Evolutionary conservation across 1,140 invertebrate species (phyloP).

Genomic region (Vanessa atalanta): DNA sequence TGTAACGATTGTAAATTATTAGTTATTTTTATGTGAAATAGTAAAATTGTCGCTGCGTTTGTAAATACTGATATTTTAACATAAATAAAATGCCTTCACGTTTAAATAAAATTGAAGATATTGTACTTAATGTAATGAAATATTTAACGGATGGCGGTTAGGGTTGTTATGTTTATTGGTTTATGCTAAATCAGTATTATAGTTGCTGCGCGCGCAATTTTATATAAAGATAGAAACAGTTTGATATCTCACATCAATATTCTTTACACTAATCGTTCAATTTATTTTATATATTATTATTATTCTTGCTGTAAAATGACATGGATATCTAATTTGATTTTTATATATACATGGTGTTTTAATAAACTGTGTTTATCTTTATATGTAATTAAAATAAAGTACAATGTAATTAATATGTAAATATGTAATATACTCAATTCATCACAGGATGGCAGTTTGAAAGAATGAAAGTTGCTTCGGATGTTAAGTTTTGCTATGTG

Average conservation of each 20-base stretch:
- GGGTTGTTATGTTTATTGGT: slow-evolving; percentile 25
- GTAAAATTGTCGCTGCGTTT: slow-evolving; percentile 23
- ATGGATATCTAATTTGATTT: background rate
- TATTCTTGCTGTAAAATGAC: background rate
- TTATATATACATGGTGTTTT: background rate
- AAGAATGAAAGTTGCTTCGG: slow-evolving; percentile 22
- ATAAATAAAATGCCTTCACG: slow-evolving; percentile 30
- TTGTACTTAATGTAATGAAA: slow-evolving; percentile 34
- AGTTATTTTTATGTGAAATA: slow-evolving; percentile 37
- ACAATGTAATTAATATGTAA: slow-evolving; percentile 38
- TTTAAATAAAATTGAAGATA: slow-evolving; percentile 25
- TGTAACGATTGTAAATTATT: slow-evolving; percentile 54
- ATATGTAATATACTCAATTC: slow-evolving; percentile 36
- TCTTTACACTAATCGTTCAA: background rate
- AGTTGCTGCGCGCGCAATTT: slow-evolving; percentile 31
- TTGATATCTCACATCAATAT: background rate
- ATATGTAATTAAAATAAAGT: slow-evolving; percentile 17
- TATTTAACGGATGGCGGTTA: slow-evolving; percentile 12
- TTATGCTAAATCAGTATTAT: slow-evolving; percentile 34
- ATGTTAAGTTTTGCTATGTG: slow-evolving; percentile 40
- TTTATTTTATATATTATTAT: background rate
- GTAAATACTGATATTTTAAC: slow-evolving; percentile 33
- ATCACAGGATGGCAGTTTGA: slow-evolving; percentile 20
- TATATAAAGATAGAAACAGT: slow-evolving; percentile 18
- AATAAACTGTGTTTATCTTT: slow-evolving; percentile 24